Base-by-base conservation (phyloP, 2,113 vertebrate genomes). In the Nothobranchius kuhntae region DNA sequence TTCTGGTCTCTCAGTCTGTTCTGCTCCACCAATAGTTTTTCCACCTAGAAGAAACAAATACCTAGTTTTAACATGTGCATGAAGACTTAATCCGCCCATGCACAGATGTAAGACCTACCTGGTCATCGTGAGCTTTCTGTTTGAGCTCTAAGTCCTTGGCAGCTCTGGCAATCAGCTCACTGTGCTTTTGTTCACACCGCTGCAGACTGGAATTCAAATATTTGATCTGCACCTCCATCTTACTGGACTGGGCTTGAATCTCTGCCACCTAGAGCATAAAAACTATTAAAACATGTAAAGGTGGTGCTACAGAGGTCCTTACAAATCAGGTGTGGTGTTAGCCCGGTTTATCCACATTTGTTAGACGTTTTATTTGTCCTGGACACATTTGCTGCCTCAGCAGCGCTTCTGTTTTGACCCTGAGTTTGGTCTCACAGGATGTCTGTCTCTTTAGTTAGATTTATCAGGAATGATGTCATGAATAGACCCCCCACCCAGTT, bases 191-290 rank as follows among this genome's bases (percentile, higher is more conserved):
- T 38, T 44, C 60, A 80, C 93, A 93, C 73, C 84, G 71, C 67
- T 69, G 13, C 14, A 86, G 56, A 2, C 78, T 62, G 0, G 58
- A 36, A 1, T 6, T 71, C 30, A 87, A 9, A 6, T 80, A 64
- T 1, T 14, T 46, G 72, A 90, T 91, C 9, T 87, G 59, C 15
- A 77, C 86, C 50, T 87, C 86, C 67, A 94, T 81, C 26, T 13
- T 15, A 45, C 71, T 91, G 79, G 93, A 95, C 6, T 62, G 42
- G 7, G 21, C 53, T 59, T 92, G 89, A 65, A 87, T 88, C 13
- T 78, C 30, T 3, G 86, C 61, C 53, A 93, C 81, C 90, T 91
- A 70, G 13, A 59, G 69, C 46, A 12, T 53, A 46, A 60, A 53
- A 53, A 10, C 3, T 40, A 9, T 60, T 13, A 46, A 54, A 42